Conservation (phyloP, 1,140 invertebrate species). For the Holotrichia oblita region DNA sequence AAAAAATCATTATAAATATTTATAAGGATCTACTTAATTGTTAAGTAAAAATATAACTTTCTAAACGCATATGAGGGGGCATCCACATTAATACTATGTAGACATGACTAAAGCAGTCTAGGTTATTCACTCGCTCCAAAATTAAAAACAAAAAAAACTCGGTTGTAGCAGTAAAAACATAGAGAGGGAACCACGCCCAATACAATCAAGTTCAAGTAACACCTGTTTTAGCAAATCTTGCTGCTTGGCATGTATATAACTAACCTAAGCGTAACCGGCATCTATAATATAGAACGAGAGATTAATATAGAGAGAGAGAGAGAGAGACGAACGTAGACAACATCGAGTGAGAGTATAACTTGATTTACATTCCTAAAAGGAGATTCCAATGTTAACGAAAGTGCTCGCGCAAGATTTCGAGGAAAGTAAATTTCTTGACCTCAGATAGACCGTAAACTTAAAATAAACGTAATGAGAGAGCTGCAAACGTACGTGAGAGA, state of each 20-base stretch:
- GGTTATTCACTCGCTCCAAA: too few species aligned
- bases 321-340: background rate
- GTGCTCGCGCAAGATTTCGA: slow-evolving; percentile 11
- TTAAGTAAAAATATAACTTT: too few species aligned
- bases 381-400: slow-evolving; percentile 20
- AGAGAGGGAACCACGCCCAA: background rate
- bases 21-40: too few species aligned
- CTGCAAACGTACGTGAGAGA: background rate
- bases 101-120: too few species aligned
- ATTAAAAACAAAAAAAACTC: too few species aligned
- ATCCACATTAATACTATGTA: too few species aligned
- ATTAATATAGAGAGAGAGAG: background rate
- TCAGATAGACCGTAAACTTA: background rate
- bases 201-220: background rate
- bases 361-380: slow-evolving; percentile 11
- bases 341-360: slow-evolving; percentile 6
- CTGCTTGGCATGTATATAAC: too few species aligned
- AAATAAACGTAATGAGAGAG: background rate
- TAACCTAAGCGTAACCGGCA: too few species aligned
- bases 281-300: too few species aligned
- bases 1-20: too few species aligned
- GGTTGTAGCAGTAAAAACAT: too few species aligned
- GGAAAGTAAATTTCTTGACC: slow-evolving; percentile 12
- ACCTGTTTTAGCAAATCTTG: background rate
- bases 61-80: too few species aligned